Percentiles rank a stretch among this genome's conserved stretches.
These are phyloP conservation scores for Romanomermis culicivorax DNA, from an alignment of 2,888 invertebrate genomes.

Conservation along the genomic window DNA sequence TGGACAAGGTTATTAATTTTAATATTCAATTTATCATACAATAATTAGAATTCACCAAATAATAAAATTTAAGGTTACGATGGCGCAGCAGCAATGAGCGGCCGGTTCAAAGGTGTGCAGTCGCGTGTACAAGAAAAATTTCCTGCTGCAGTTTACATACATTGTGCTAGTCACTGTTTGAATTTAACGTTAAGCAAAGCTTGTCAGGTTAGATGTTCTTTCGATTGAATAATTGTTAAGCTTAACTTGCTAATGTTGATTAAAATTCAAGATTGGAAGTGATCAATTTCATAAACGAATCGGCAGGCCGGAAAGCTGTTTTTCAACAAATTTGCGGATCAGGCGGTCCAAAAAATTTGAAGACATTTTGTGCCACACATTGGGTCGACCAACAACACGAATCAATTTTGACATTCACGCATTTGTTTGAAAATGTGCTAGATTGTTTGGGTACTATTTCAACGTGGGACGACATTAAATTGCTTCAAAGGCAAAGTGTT, in stretches of 20 bases:
- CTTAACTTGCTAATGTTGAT: too few relatives aligned
- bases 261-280: background rate
- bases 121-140: constrained; percentile 13
- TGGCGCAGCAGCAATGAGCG: constrained; percentile 20
- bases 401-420: background rate
- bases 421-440: background rate
- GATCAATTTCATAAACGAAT: background rate
- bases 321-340: background rate
- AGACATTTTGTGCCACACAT: background rate
- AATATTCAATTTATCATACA: background rate
- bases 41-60: background rate
- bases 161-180: constrained; percentile 15
- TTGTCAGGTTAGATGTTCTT: too few relatives aligned
- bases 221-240: too few relatives aligned
- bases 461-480: background rate
- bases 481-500: background rate
- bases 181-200: constrained; percentile 14
- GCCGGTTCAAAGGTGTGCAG: constrained; percentile 20
- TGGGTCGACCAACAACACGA: background rate
- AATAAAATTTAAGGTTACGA: constrained; percentile 15
- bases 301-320: background rate
- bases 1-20: constrained; percentile 5
- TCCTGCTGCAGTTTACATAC: constrained; percentile 13
- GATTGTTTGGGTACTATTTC: background rate
- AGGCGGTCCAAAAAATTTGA: background rate